Evolutionary conservation across 2,888 invertebrate species (phyloP).

Genomic region (Epirrita christyi): DNA sequence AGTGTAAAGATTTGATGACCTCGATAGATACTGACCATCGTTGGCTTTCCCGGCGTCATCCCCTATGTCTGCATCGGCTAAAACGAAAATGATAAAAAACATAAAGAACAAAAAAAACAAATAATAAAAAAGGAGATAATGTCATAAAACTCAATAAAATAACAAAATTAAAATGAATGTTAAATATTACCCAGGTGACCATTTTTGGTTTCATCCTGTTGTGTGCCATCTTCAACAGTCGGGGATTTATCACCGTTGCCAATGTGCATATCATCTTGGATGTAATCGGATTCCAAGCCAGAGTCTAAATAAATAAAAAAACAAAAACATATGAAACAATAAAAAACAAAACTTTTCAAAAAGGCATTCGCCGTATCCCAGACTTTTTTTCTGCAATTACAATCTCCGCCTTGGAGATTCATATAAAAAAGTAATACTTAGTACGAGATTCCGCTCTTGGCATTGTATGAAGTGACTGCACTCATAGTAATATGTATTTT

Average conservation of each 20-base stretch:
- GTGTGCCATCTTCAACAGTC: constrained; percentile 74
- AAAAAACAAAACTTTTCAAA: constrained; percentile 36
- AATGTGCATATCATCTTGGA: constrained; percentile 82
- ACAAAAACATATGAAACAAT: constrained; percentile 41
- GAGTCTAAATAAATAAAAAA: constrained; percentile 80
- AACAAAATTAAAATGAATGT: constrained; percentile 27
- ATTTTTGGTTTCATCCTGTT: constrained; percentile 79
- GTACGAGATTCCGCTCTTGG: too few relatives aligned
- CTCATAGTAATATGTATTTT: too few relatives aligned
- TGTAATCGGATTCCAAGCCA: constrained; percentile 87
- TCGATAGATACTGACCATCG: constrained; percentile 71
- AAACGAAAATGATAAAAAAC: constrained; percentile 53
- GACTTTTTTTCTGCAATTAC: not conserved
- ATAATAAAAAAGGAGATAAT: constrained; percentile 26
- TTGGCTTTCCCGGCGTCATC: constrained; percentile 67
- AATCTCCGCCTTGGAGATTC: too few relatives aligned
- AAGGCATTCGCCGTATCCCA: constrained; percentile 16
- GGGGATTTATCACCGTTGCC: constrained; percentile 74
- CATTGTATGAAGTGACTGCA: too few relatives aligned
- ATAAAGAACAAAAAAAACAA: constrained; percentile 46
- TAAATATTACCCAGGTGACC: constrained; percentile 82
- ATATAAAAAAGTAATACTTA: too few relatives aligned
- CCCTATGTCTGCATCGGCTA: constrained; percentile 75
- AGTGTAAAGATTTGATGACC: not conserved
- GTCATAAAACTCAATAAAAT: constrained; percentile 17